These are phyloP conservation scores for Calvadosia cruxmelitensis DNA, from an alignment of 30 jellyfish, hydroid and myxozoan species.

Conservation along the genomic window DNA sequence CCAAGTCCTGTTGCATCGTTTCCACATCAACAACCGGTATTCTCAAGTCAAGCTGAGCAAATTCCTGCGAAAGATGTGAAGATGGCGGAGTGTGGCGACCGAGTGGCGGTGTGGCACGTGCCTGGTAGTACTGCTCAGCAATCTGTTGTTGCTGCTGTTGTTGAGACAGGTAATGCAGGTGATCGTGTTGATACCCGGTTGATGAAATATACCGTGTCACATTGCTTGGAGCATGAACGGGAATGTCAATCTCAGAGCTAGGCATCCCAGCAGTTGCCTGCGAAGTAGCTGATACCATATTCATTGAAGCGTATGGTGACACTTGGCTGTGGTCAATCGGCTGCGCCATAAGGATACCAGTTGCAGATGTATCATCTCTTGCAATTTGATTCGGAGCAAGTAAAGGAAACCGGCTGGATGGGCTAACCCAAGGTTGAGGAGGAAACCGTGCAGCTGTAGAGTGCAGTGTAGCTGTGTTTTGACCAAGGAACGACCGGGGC, in stretches of 20 bases:
- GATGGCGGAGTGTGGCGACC: neutral
- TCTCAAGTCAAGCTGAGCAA: neutral
- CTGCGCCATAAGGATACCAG: neutral
- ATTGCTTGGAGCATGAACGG: no score
- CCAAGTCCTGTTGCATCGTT: neutral
- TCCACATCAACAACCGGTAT: neutral
- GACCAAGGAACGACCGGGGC: neutral
- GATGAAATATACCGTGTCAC: no score
- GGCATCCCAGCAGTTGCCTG: no score
- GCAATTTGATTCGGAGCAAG: neutral
- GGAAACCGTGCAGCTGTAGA: neutral
- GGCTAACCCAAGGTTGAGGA: neutral
- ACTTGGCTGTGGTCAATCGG: neutral
- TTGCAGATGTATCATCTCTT: neutral
- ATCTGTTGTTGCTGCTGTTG: neutral
- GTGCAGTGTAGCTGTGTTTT: neutral
- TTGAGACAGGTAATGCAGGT: no score
- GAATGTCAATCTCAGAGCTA: no score
- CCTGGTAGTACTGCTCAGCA: neutral
- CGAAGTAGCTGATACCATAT: no score
- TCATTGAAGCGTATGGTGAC: neutral
- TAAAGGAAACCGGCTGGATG: neutral
- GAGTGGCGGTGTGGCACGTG: neutral
- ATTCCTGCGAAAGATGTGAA: neutral
- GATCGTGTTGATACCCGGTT: no score